These are phyloP conservation scores for Coracopsis vasa DNA, from an alignment of 2,113 vertebrate species.

Conservation along the genomic window DNA sequence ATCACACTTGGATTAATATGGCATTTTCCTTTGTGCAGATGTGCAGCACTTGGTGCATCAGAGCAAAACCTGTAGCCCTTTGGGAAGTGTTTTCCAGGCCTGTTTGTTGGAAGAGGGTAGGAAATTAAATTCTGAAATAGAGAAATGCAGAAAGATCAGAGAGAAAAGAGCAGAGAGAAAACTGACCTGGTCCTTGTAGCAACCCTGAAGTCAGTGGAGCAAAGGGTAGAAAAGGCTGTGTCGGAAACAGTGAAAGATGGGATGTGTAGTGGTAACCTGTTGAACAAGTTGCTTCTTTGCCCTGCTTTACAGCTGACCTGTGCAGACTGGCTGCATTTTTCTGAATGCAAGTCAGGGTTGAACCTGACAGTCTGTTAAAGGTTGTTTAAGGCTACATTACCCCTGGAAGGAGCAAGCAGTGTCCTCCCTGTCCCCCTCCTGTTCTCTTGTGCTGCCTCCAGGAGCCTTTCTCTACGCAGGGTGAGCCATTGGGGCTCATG, in stretches of 20 bases:
- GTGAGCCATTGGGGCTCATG: background rate
- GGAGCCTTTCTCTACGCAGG: background rate
- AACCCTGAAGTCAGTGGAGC: background rate
- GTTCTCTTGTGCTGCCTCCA: background rate
- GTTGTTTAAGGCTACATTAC: accelerated
- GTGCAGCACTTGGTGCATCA: background rate
- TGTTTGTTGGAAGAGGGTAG: background rate
- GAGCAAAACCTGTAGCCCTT: background rate
- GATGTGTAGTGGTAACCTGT: accelerated
- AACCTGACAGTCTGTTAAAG: background rate
- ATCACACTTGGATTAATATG: background rate
- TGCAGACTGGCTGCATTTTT: background rate
- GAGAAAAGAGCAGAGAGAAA: background rate
- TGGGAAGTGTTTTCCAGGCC: background rate
- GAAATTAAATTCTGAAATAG: background rate
- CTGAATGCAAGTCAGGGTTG: background rate
- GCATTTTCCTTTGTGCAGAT: background rate
- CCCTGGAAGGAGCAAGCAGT: background rate
- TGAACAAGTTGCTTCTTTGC: background rate
- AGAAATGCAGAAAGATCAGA: background rate
- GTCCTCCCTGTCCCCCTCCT: background rate
- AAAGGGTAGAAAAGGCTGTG: background rate
- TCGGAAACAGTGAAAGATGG: background rate
- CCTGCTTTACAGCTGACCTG: background rate
- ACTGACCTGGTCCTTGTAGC: background rate